These are phyloP conservation scores for Tauraco erythrolophus DNA, from an alignment of 2,113 vertebrate species.

Conservation along the genomic window DNA sequence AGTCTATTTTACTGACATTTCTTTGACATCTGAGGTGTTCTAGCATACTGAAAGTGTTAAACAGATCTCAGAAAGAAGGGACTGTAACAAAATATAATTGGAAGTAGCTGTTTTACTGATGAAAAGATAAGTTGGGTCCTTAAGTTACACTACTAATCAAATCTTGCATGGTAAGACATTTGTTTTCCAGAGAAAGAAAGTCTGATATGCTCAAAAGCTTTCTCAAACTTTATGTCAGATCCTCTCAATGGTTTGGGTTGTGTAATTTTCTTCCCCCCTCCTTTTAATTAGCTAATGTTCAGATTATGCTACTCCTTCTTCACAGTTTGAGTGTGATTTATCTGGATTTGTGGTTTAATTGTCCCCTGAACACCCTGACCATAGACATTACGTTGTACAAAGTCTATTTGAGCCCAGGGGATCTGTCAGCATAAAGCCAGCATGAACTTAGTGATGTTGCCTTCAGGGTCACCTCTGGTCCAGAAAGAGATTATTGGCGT, in stretches of 20 bases:
- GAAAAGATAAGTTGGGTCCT: neutral
- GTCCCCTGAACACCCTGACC: neutral
- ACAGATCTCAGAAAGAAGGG: neutral
- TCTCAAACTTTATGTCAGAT: neutral
- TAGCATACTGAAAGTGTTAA: neutral
- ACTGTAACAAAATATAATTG: neutral
- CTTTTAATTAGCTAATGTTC: neutral
- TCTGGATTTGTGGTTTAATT: neutral
- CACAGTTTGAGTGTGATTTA: neutral
- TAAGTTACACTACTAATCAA: neutral
- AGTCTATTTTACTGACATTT: neutral
- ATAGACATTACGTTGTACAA: neutral
- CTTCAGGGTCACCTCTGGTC: neutral
- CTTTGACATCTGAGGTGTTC: neutral
- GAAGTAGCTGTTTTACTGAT: neutral
- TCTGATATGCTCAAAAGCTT: neutral
- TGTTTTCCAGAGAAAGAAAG: neutral
- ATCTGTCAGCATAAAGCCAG: neutral
- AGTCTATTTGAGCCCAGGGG: neutral
- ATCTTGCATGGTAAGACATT: rapidly evolving
- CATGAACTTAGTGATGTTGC: neutral
- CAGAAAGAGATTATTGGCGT: neutral
- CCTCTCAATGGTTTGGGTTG: neutral
- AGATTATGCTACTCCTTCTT: neutral
- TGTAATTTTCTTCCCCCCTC: neutral